These are phyloP conservation scores for Eidolon dupreanum DNA, from an alignment of 2,797 vertebrate species.

Conservation along the genomic window DNA sequence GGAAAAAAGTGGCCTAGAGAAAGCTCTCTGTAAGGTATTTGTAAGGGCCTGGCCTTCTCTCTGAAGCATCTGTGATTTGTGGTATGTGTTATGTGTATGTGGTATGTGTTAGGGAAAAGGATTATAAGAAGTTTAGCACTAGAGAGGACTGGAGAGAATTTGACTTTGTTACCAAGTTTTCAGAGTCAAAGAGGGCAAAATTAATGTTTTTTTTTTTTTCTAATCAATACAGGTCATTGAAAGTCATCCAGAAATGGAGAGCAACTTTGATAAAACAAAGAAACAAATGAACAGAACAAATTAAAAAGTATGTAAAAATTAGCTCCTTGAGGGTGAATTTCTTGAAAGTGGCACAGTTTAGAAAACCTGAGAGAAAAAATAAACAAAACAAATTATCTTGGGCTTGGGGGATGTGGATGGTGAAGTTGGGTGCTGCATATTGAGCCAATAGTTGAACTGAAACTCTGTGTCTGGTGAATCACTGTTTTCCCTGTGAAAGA, in stretches of 20 bases:
- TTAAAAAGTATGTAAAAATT: background rate
- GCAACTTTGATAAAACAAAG: background rate
- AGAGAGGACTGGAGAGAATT: background rate
- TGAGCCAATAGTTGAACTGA: background rate
- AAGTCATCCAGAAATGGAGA: background rate
- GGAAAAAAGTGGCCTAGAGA: background rate
- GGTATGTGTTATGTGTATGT: background rate
- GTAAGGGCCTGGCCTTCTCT: background rate
- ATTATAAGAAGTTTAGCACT: slow-evolving; percentile 40
- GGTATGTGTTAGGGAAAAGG: background rate
- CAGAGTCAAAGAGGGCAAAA: background rate
- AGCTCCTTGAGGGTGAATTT: background rate
- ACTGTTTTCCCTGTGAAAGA: background rate
- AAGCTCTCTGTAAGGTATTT: background rate
- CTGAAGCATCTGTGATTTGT: background rate
- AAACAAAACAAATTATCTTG: background rate
- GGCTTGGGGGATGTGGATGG: no score
- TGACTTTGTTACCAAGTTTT: background rate
- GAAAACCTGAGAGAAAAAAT: background rate
- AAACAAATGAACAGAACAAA: background rate
- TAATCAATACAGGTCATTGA: background rate
- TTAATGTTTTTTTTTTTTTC: background rate
- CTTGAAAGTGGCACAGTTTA: background rate
- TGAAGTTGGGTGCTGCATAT: background rate
- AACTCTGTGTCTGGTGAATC: background rate